Evolutionary conservation across 2,113 vertebrate genomes (phyloP), one percentile per base, ranked within the genome.

Genomic region (Argyrosomus japonicus): DNA sequence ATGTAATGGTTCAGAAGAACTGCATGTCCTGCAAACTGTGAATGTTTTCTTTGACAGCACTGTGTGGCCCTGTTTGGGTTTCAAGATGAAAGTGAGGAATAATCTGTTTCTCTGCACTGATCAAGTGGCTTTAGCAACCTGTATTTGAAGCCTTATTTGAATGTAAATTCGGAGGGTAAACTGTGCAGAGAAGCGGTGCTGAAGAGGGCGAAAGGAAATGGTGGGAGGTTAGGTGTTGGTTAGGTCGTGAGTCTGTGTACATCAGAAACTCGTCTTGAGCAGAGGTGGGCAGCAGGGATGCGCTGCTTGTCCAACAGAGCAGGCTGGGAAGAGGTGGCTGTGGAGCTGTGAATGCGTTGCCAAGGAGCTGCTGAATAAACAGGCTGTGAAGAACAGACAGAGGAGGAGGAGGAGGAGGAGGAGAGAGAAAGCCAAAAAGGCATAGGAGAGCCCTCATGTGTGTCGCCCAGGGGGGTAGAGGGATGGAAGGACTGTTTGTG

Each of bases 311-410:
- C 74, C 82, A 83, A 72, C 53, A 63, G 70, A 74, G 60, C 50
- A 36, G 81, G 48, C 58, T 70, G 53, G 36, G 56, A 64, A 72
- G 60, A 61, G 60, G 25, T 54, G 67, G 56, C 70, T 67, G 78
- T 83, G 83, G 77, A 81, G 85, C 77, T 78, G 75, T 71, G 77
- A 65, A 70, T 43, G 65, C 53, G 72, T 71, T 84, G 79, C 79
- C 84, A 87, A 80, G 76, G 76, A 82, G 72, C 73, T 77, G 80
- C 83, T 79, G 74, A 87, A 83, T 85, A 83, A 82, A 86, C 85
- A 77, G 85, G 48, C 82, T 83, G 83, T 83, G 82, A 81, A 83
- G 79, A 78, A 83, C 72, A 83, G 73, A 79, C 60, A 87, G 51
- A 57, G 75, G 18, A 71, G 65, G 78, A 64, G 62, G 36, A 36